Conservation (phyloP, 2,113 vertebrate genomes). For the Microcebus griseorufus region DNA sequence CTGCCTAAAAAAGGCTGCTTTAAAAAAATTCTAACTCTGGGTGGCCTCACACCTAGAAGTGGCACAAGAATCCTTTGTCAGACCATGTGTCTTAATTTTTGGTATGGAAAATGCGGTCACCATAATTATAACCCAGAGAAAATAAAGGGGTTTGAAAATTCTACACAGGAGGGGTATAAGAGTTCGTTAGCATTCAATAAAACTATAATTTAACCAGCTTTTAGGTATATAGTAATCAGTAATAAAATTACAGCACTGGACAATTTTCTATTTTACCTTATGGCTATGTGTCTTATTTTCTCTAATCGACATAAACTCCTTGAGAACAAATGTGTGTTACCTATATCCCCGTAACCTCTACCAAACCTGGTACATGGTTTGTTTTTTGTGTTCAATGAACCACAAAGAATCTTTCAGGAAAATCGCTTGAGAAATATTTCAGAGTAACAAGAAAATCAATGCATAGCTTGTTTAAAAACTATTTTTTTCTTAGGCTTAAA, state of each 20-base stretch:
- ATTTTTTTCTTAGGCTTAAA: slow-evolving; percentile 42
- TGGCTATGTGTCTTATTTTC: slow-evolving; percentile 42
- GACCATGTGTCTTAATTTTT: slow-evolving; percentile 54
- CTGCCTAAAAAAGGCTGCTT: slow-evolving; percentile 52
- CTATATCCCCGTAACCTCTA: not conserved
- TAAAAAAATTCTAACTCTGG: slow-evolving; percentile 37
- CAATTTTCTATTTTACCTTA: slow-evolving; percentile 33
- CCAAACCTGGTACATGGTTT: not conserved
- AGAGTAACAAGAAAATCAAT: slow-evolving; percentile 58
- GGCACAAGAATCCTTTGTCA: slow-evolving; percentile 74
- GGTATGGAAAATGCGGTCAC: slow-evolving; percentile 71
- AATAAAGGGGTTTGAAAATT: slow-evolving; percentile 54
- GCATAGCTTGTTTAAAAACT: slow-evolving; percentile 55
- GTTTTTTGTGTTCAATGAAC: slow-evolving; percentile 62
- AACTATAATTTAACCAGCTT: slow-evolving; percentile 58
- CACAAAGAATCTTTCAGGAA: slow-evolving; percentile 64
- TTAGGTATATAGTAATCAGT: slow-evolving; percentile 32
- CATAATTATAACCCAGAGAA: slow-evolving; percentile 68
- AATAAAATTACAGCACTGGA: slow-evolving; percentile 26
- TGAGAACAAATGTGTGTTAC: slow-evolving; percentile 12
- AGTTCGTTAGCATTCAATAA: slow-evolving; percentile 61
- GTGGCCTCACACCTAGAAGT: slow-evolving; percentile 70
- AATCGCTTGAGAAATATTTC: slow-evolving; percentile 63
- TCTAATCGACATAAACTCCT: not conserved
- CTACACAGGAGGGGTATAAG: not conserved